Base-by-base conservation (phyloP, 2,888 invertebrate species). In the Drosophila putrida region DNA sequence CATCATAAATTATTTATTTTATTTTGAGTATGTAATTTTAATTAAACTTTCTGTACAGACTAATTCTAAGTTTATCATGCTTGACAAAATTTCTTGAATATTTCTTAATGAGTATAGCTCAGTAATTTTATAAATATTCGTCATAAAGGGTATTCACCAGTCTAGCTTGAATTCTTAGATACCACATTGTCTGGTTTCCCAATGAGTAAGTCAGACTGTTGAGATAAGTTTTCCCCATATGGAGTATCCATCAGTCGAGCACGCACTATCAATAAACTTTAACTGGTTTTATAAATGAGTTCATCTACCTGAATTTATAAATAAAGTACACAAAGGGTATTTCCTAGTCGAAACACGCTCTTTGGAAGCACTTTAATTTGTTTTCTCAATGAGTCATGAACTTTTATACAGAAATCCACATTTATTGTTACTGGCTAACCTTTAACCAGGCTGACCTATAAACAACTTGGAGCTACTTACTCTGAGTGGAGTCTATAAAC, bases 351-450 rank as follows among this genome's bases (percentile, higher is more conserved):
- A n/a, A n/a, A 0, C 11, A 11, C 0, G 20, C n/a, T 28, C 15
- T 10, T 1, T 13, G 6, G 4, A 0, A 43, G 11, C 10, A 4
- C 20, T n/a, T 20, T 25, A 35, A 35, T n/a, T 46, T 28, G 38
- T 36, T 27, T 20, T 58, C 47, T 55, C n/a, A 47, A 55, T 62
- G 66, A 61, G 47, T 66, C 66, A 66, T 53, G 41, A 60, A 66
- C 60, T 54, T 49, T 61, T 27, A 27, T 15, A 33, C 44, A 15
- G 27, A 63, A 57, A 47, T 47, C 46, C 44, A 15, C 33, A 20
- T 43, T 35, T 43, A 49, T 41, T 47, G 46, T 55, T 15, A 31
- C 20, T 47, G 39, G 39, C 46, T 63, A 59, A 64, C 50, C 51
- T 58, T 58, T 53, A 41, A 59, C 66, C 25, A 35, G 31, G 55